These are phyloP conservation scores for Anthopleura sola DNA, from an alignment of 64 coral and sea anemone genomes.

Conservation along the genomic window DNA sequence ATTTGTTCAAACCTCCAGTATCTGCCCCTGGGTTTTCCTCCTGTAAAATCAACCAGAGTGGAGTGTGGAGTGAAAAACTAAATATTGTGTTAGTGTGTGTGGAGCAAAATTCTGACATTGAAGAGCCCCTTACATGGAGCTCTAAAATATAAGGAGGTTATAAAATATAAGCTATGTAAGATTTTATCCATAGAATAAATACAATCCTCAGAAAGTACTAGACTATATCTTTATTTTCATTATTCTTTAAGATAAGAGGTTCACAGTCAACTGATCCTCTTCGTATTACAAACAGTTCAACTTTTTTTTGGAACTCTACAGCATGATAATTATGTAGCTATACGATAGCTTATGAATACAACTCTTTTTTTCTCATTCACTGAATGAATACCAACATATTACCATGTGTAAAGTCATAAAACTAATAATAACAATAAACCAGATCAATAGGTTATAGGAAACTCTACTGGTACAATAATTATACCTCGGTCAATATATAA, in stretches of 20 bases:
- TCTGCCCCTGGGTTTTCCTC: too few species aligned
- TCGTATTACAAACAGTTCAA: neutral
- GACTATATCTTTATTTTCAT: too few species aligned
- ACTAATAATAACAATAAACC: neutral
- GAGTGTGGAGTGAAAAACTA: too few species aligned
- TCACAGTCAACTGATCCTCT: neutral
- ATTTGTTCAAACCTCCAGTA: too few species aligned
- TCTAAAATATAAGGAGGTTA: too few species aligned
- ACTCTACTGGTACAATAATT: neutral
- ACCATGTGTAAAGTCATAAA: neutral
- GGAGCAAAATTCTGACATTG: too few species aligned
- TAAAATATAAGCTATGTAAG: too few species aligned
- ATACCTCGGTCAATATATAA: neutral
- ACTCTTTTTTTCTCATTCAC: conserved; percentile 5
- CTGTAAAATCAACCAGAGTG: too few species aligned
- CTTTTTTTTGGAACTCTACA: neutral
- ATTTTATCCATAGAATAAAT: too few species aligned
- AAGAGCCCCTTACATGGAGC: too few species aligned
- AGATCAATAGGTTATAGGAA: neutral
- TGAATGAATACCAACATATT: conserved; percentile 16
- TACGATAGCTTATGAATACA: neutral
- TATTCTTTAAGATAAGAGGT: neutral
- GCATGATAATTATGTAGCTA: neutral
- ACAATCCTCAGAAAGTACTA: too few species aligned
- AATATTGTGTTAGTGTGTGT: too few species aligned